Evolutionary conservation across 2,888 invertebrate genomes (phyloP), one percentile per base, ranked within the genome.

Genomic region (Gandaritis pyraliata): DNA sequence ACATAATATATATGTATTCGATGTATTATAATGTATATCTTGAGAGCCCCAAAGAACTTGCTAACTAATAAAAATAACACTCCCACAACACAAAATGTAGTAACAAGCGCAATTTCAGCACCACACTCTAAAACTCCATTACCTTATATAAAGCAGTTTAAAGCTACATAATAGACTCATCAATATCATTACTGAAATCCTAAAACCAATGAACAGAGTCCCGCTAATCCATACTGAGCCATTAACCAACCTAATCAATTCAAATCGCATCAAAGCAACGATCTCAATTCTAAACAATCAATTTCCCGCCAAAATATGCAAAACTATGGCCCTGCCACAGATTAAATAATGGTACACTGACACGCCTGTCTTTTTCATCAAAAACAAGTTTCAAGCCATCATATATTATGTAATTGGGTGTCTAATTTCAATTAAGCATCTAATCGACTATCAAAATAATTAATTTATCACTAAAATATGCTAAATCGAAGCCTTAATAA

Each of bases 261-360:
- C 58, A 13, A 52, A 53, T 53, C 52, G 30, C 58, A 52, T 47
- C 47, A 47, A 57, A 52, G 16, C 52, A 46, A 39, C 58, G n/a
- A 46, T 58, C 16, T 43, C 8, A 10, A 43, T 43, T 43, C 58
- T 51, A 58, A 58, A 29, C 45, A 64, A 65, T 60, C 46, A 62
- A 67, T 65, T 60, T 67, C 62, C 54, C 59, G 64, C 56, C 56
- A 57, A 58, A 66, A 64, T 56, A 56, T 56, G 48, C 55, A 48
- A 56, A 41, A 56, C 48, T 54, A 54, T 38, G 2, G 1, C 38
- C 33, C 53, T 33, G 33, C 10, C 33, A 33, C 33, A 33, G 33
- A 33, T 8, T 8, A 33, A 33, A 33, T 23, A 23, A 0, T 33
- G 10, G 5, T 33, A 33, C 23, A n/a, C 11, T 15, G 11, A 41